Evolutionary conservation across 2,888 invertebrate species (phyloP).

Genomic region (Leptinotarsa haldemani): DNA sequence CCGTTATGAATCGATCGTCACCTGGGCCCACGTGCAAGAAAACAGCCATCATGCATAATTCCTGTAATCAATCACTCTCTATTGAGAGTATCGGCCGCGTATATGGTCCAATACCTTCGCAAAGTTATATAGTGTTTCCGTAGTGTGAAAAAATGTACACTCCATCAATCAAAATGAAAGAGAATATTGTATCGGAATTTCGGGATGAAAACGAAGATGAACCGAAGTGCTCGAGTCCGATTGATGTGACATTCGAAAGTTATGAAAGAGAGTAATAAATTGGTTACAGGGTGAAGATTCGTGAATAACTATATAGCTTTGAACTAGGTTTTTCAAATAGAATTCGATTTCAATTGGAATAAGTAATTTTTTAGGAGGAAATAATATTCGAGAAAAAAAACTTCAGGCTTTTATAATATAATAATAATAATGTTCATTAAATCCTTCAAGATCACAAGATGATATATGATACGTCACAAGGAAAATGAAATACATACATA

Average conservation of each 20-base stretch:
- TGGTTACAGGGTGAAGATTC: background rate
- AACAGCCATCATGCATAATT: constrained; percentile 42
- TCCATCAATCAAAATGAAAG: constrained; percentile 47
- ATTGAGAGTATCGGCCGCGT: constrained; percentile 27
- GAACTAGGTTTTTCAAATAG: no score
- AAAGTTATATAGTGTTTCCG: constrained; percentile 46
- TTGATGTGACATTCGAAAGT: background rate
- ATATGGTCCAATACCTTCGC: constrained; percentile 43
- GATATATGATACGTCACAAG: no score
- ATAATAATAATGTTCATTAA: no score
- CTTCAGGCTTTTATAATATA: no score
- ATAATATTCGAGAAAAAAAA: no score
- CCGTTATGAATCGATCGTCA: constrained; percentile 34
- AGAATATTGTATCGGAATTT: constrained; percentile 44
- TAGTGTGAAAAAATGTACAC: constrained; percentile 44
- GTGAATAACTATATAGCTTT: background rate
- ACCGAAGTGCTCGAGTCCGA: constrained; percentile 4
- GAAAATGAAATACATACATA: no score
- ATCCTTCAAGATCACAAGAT: no score
- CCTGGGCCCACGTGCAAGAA: constrained; percentile 35
- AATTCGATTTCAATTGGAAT: no score
- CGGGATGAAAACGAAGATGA: constrained; percentile 43
- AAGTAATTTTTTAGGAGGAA: no score
- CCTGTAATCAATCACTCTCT: constrained; percentile 49
- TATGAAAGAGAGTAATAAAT: background rate